A percentile compares a stretch with the other conserved stretches of the same genome.
Conservation (phyloP, 2,113 vertebrate genomes). For the Bucco capensis region DNA sequence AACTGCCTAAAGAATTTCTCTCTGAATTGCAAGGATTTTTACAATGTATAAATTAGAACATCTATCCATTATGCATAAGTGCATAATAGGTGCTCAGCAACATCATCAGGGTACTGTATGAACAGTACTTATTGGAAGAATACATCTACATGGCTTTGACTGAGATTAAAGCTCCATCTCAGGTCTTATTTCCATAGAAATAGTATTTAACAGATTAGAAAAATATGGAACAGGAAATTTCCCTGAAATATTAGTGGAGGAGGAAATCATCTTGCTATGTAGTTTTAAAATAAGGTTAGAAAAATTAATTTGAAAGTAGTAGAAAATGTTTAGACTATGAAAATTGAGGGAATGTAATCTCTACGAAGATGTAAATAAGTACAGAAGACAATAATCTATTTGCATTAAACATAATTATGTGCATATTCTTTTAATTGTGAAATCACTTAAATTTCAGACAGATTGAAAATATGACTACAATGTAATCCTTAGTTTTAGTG, state of each 20-base stretch:
- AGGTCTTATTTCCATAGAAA: neutral
- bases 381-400: neutral
- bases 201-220: neutral
- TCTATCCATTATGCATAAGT: neutral
- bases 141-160: neutral
- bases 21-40: neutral
- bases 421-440: neutral
- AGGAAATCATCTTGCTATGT: neutral
- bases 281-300: neutral
- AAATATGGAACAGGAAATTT: neutral
- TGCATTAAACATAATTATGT: neutral
- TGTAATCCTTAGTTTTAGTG: neutral
- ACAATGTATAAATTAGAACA: neutral
- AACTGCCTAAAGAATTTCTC: neutral
- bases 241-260: neutral
- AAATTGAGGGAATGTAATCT: neutral
- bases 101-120: neutral
- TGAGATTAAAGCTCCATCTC: neutral
- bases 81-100: neutral
- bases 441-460: neutral
- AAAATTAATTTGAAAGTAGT: neutral
- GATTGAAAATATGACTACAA: neutral
- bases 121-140: neutral
- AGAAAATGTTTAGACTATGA: neutral
- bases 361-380: neutral